Conservation (phyloP, 2,113 vertebrate genomes). For the Tapirus terrestris region DNA sequence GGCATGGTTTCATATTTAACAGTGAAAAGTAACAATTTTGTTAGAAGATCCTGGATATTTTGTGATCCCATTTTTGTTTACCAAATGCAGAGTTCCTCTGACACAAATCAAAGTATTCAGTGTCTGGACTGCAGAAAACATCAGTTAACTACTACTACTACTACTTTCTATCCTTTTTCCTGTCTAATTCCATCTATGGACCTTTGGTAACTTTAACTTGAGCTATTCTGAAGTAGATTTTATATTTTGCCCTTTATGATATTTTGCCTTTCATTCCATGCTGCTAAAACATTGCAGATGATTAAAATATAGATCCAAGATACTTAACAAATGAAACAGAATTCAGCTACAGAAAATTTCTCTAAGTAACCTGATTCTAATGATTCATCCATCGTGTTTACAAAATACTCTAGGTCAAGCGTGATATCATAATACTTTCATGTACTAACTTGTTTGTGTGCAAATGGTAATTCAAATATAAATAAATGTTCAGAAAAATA, state of each 20-base stretch:
- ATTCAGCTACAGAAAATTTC: background rate
- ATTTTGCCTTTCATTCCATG: background rate
- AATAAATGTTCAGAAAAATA: background rate
- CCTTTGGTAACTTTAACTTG: background rate
- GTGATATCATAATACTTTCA: background rate
- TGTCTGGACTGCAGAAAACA: fast-evolving
- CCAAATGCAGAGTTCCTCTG: background rate
- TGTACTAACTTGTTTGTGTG: background rate
- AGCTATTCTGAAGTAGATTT: background rate
- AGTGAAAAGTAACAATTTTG: background rate
- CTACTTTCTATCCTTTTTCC: fast-evolving
- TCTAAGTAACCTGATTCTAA: too few relatives aligned
- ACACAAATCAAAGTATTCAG: background rate
- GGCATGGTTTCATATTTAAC: background rate
- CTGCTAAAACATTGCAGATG: background rate
- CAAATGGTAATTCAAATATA: background rate
- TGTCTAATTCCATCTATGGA: background rate
- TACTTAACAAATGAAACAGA: background rate
- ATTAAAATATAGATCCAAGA: background rate
- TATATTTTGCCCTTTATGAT: background rate
- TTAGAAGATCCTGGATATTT: background rate
- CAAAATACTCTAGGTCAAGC: background rate
- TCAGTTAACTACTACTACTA: background rate
- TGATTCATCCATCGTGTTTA: background rate
- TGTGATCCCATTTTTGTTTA: background rate